Evolutionary conservation across 2,797 vertebrate species (phyloP).

Genomic region (Sebastes alutus): DNA sequence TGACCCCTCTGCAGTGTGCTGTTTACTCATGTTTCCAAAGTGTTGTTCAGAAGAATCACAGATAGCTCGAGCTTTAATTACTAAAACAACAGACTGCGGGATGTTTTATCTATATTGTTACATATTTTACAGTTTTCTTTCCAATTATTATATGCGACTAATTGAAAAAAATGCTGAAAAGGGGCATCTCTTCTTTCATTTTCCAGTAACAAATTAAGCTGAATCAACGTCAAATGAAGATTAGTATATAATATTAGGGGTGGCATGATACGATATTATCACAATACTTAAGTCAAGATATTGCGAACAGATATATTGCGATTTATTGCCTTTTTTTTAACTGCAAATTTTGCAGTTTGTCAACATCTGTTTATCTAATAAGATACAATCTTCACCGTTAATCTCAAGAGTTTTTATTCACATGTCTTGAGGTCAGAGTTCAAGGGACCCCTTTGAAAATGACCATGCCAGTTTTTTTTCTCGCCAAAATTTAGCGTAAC

Average conservation of each 20-base stretch:
- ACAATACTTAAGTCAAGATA: neutral
- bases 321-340: no score
- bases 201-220: neutral
- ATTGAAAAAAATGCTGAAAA: neutral
- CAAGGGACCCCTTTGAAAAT: neutral
- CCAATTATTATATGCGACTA: neutral
- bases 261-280: neutral
- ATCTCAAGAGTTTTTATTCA: no score
- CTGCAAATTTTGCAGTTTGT: no score
- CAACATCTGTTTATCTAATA: no score
- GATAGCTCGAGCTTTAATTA: slow-evolving; percentile 23
- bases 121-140: neutral
- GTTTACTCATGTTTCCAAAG: slow-evolving; percentile 4
- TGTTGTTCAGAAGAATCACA: neutral
- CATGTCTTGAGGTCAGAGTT: no score
- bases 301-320: no score
- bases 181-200: neutral
- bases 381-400: no score
- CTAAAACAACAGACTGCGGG: neutral
- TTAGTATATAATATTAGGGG: neutral
- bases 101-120: neutral
- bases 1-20: slow-evolving; percentile 16
- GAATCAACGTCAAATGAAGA: slow-evolving; percentile 2
- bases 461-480: neutral
- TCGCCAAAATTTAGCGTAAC: neutral